Conservation (phyloP, 1,140 invertebrate genomes). For the Drosophila nigromelanica region DNA sequence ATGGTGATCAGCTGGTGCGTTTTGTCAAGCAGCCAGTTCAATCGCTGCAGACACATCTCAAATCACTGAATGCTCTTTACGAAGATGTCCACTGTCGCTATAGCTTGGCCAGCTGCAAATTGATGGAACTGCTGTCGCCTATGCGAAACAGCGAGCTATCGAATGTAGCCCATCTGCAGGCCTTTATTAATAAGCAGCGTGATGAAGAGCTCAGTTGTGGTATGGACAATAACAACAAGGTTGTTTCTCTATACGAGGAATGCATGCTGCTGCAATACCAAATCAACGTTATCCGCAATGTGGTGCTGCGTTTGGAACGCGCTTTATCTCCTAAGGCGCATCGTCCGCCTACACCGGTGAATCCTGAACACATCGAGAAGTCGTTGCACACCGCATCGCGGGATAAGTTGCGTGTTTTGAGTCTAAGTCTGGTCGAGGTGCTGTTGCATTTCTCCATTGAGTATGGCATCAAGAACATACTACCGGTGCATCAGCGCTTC, state of each 20-base stretch:
- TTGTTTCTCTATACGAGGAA: conserved; percentile 92
- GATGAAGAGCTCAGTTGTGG: conserved; percentile 85
- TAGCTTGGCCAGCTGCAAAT: conserved; percentile 92
- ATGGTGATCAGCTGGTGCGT: conserved; percentile 84
- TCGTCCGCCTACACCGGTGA: conserved; percentile 2
- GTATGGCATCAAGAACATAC: conserved; percentile 85
- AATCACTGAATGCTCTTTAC: conserved; percentile 84
- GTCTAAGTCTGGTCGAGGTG: conserved; percentile 92
- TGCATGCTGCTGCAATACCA: conserved; percentile 92
- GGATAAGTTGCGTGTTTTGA: conserved; percentile 91
- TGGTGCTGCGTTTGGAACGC: conserved; percentile 88
- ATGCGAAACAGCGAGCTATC: conserved; percentile 90
- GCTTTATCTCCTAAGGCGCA: conserved; percentile 35
- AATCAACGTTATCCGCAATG: conserved; percentile 90
- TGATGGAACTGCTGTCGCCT: conserved; percentile 90
- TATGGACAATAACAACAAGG: conserved; percentile 87
- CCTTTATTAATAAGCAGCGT: conserved; percentile 89
- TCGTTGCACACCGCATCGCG: conserved; percentile 87
- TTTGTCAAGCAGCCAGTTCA: conserved; percentile 64
- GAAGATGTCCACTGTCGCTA: conserved; percentile 93
- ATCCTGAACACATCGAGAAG: conserved; percentile 40
- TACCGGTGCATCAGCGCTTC: conserved; percentile 85
- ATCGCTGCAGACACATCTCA: conserved; percentile 69
- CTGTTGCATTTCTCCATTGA: conserved; percentile 89
- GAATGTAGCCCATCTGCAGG: conserved; percentile 91